Percentiles rank a stretch among this genome's conserved stretches.
These are phyloP conservation scores for Alosa sapidissima DNA, from an alignment of 2,797 vertebrate species.

Conservation along the genomic window DNA sequence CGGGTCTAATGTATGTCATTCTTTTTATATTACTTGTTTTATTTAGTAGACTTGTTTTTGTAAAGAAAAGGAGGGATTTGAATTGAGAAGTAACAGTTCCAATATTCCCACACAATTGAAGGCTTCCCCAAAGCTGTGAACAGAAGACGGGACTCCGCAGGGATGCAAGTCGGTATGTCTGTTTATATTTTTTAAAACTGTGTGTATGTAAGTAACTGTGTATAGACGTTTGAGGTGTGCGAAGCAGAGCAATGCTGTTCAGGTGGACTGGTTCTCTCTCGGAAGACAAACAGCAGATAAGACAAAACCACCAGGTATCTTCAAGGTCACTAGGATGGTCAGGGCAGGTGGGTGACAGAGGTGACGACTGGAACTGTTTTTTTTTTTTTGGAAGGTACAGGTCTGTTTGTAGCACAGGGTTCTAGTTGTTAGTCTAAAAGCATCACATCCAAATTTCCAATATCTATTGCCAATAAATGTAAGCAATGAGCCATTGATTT, in stretches of 20 bases:
- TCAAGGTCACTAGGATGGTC: neutral
- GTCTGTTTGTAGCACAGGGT: conserved; percentile 20
- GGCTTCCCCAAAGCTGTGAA: conserved; percentile 55
- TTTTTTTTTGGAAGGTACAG: neutral
- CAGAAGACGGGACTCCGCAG: conserved; percentile 8
- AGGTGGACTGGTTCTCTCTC: neutral
- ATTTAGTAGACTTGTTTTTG: conserved; percentile 31
- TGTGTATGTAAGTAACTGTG: conserved; percentile 18
- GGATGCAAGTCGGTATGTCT: neutral
- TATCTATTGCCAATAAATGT: conserved; percentile 28
- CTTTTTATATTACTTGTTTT: conserved; percentile 27
- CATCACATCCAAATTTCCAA: conserved; percentile 26
- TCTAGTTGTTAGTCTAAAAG: conserved; percentile 24
- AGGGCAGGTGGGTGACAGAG: neutral
- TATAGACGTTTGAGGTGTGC: conserved; percentile 9
- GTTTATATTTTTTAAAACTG: neutral
- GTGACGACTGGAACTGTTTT: neutral
- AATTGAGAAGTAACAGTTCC: conserved; percentile 29
- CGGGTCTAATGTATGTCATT: conserved; percentile 23
- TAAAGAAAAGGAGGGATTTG: conserved; percentile 33
- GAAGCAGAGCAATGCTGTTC: neutral
- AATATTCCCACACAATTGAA: conserved; percentile 28
- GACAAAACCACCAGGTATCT: neutral
- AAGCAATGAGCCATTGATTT: conserved; percentile 40
- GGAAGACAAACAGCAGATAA: neutral